Evolutionary conservation across 2,113 vertebrate species (phyloP).

Genomic region (Podarcis raffonei): DNA sequence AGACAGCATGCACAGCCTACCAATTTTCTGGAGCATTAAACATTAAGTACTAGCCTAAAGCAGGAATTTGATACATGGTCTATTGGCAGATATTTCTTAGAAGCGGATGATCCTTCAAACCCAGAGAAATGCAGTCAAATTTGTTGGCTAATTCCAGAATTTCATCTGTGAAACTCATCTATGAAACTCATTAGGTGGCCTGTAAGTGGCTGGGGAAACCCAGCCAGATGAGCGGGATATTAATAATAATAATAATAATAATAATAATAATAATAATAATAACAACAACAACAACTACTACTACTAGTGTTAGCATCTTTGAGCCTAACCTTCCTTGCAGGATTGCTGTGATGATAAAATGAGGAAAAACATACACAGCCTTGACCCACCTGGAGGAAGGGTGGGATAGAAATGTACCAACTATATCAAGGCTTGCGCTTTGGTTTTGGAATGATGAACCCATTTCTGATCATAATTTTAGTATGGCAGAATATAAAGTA

Average conservation of each 20-base stretch:
- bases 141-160: neutral
- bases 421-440: no score
- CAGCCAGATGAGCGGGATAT: no score
- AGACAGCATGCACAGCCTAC: neutral
- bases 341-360: neutral
- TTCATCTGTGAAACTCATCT: neutral
- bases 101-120: neutral
- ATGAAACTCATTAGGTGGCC: neutral
- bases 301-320: neutral
- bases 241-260: no score
- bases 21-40: neutral
- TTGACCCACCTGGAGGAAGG: neutral
- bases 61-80: neutral
- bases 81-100: neutral
- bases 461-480: no score
- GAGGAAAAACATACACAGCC: neutral
- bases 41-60: neutral
- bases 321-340: neutral
- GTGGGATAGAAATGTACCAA: no score
- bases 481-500: no score
- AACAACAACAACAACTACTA: no score
- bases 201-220: neutral
- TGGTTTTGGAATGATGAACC: no score
- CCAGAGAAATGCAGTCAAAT: neutral
- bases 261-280: no score